Percentiles rank a stretch among this genome's conserved stretches.
phyloP scores from a whole-genome alignment of 2,113 vertebrate genomes.

The Ptychochromis oligacanthus region DNA sequence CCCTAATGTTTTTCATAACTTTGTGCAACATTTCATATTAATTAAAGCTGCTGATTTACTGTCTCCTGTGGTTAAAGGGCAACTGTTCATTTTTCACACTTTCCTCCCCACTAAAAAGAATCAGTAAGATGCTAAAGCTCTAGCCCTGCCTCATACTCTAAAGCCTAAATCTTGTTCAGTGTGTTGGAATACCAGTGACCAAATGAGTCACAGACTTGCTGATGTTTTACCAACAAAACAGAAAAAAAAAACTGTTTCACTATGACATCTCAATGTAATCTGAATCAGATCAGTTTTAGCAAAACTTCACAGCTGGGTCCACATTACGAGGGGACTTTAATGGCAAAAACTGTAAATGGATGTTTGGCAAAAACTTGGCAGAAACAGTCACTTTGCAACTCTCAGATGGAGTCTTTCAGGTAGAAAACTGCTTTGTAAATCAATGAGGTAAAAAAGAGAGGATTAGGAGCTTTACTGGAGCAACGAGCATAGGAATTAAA shows the following conservation, averaged over 20 bases:
- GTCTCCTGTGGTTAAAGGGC: neutral
- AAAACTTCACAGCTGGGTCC: constrained; percentile 3
- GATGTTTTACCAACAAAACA: neutral
- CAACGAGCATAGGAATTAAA: neutral
- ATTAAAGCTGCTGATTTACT: neutral
- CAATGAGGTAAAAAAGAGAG: constrained; percentile 29
- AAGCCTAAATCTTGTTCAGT: neutral
- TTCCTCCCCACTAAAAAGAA: neutral
- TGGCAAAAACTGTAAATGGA: constrained; percentile 18
- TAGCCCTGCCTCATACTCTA: neutral
- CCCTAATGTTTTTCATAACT: neutral
- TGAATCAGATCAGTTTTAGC: neutral
- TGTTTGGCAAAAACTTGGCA: neutral
- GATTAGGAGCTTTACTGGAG: constrained; percentile 17
- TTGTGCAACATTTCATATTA: neutral
- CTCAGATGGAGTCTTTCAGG: constrained; percentile 1
- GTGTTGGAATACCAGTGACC: neutral
- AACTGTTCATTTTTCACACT: neutral
- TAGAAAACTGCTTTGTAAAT: constrained; percentile 29
- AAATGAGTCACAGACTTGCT: neutral
- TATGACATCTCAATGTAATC: neutral
- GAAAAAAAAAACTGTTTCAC: neutral
- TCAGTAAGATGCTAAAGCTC: neutral
- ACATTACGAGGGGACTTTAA: neutral
- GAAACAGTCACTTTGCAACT: constrained; percentile 9